Evolutionary conservation across 2,888 invertebrate genomes (phyloP), one percentile per base, ranked within the genome.

Genomic region (Ephialtes manifestator): DNA sequence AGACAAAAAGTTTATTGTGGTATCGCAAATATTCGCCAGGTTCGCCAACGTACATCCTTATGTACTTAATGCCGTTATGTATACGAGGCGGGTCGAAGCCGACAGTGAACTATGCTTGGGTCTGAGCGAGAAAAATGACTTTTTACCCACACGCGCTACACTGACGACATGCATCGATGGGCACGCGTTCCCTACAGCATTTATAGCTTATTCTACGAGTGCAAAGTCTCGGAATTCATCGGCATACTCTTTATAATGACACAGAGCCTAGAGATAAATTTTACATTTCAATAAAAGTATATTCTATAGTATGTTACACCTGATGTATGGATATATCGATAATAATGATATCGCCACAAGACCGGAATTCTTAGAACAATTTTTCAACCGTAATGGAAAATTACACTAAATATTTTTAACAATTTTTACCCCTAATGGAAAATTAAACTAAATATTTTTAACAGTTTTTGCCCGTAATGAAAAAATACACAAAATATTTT

Each of bases 81-180:
- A 31, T 48, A 20, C 65, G 24, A 43, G 65, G 46, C 43, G 24
- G 65, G 53, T 53, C 60, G 46, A 55, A 8, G 48, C 43, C 72
- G 60, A 51, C 48, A 75, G 67, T 79, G 35, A 39, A 35, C 10
- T 39, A 39, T 58, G 20, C n/a, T 46, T 68, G 15, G 13, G 51
- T 39, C 43, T n/a, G 77, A 39, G 18, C 77, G 51, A 67, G 67
- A 68, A 43, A 79, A 78, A 83, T 68, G 60, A 68, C 43, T 78
- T 82, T 79, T 83, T 83, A 43, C 74, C 53, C 72, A 15, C 77
- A 83, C 78, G 74, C 78, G 46, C 48, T 39, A 24, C 46, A 7
- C n/a, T 4, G 72, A 74, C 67, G 83, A 78, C 60, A 79, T 68
- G 83, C 83, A 74, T 60, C 74, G 78, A 74, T 11, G 74, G 58